Percentiles rank a stretch among this genome's conserved stretches.
phyloP scores from a whole-genome alignment of 2,888 invertebrate species.

The Lithophane socia region DNA sequence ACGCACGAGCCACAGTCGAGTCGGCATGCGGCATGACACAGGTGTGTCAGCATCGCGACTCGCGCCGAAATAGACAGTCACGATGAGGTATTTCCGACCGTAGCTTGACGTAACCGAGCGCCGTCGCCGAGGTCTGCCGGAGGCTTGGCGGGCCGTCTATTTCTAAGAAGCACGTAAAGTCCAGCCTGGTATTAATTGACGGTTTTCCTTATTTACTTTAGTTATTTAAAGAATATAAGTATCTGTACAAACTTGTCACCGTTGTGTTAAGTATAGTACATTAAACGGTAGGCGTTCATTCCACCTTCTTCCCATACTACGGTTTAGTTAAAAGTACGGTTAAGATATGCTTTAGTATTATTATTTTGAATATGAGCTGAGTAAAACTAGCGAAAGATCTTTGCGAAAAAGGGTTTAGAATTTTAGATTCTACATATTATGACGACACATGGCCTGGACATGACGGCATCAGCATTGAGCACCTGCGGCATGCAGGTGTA shows the following conservation, averaged over 20 bases:
- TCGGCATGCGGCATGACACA: conserved; percentile 32
- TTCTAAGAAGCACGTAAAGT: conserved; percentile 78
- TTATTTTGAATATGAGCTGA: not conserved
- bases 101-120: conserved; percentile 71
- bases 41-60: conserved; percentile 48
- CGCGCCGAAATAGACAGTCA: conserved; percentile 73
- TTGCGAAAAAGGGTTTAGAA: not conserved
- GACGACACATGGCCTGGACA: no score
- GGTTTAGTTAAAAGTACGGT: not conserved
- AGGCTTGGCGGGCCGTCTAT: conserved; percentile 65
- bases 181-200: conserved; percentile 56
- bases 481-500: no score
- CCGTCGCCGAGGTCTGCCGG: conserved; percentile 64
- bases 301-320: not conserved
- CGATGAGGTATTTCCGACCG: conserved; percentile 79
- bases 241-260: conserved; percentile 9
- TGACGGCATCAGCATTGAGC: no score
- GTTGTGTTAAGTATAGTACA: not conserved
- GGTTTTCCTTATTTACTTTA: conserved; percentile 78
- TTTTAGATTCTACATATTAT: no score
- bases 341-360: not conserved
- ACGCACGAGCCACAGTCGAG: conserved; percentile 22
- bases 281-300: not conserved
- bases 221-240: conserved; percentile 36
- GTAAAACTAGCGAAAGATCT: not conserved